Evolutionary conservation across 1,140 invertebrate species (phyloP).

Genomic region (Gerris buenoi): DNA sequence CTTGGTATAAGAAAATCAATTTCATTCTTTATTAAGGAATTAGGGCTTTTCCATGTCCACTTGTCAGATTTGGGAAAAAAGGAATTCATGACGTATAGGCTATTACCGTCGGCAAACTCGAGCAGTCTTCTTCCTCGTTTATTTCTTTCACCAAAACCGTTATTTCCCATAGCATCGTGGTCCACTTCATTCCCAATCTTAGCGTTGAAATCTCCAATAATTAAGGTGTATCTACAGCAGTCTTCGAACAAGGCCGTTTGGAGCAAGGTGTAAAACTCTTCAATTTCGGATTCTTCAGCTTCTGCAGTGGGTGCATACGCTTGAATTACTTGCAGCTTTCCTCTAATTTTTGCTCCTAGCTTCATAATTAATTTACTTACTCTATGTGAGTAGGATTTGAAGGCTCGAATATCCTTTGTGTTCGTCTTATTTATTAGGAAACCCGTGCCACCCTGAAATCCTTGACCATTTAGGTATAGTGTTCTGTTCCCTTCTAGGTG

Average conservation of each 20-base stretch:
- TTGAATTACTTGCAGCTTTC: slow-evolving; percentile 25
- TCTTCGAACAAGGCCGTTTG: slow-evolving; percentile 13
- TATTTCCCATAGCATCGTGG: slow-evolving; percentile 11
- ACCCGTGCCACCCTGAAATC: neutral
- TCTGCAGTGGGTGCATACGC: slow-evolving; percentile 24
- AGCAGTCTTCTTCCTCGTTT: slow-evolving; percentile 23
- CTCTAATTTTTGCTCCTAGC: slow-evolving; percentile 4
- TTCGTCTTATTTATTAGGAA: slow-evolving; percentile 3
- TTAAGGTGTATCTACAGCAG: slow-evolving; percentile 17
- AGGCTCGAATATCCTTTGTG: neutral
- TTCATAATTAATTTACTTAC: slow-evolving; percentile 11
- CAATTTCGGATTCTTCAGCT: slow-evolving; percentile 18
- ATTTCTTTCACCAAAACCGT: slow-evolving; percentile 24
- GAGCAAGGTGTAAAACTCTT: slow-evolving; percentile 20
- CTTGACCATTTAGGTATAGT: neutral
- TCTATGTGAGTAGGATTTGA: slow-evolving; percentile 14
- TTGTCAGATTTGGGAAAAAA: slow-evolving; percentile 18
- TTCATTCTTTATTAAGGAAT: neutral
- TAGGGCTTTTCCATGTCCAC: neutral
- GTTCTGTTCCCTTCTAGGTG: neutral
- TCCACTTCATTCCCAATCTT: slow-evolving; percentile 20
- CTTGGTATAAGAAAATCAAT: neutral
- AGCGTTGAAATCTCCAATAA: slow-evolving; percentile 24
- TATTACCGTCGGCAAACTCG: slow-evolving; percentile 26
- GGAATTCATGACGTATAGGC: slow-evolving; percentile 25